Evolutionary conservation across 2,797 vertebrate genomes (phyloP), one percentile per base, ranked within the genome.

Genomic region (Salmo trutta): DNA sequence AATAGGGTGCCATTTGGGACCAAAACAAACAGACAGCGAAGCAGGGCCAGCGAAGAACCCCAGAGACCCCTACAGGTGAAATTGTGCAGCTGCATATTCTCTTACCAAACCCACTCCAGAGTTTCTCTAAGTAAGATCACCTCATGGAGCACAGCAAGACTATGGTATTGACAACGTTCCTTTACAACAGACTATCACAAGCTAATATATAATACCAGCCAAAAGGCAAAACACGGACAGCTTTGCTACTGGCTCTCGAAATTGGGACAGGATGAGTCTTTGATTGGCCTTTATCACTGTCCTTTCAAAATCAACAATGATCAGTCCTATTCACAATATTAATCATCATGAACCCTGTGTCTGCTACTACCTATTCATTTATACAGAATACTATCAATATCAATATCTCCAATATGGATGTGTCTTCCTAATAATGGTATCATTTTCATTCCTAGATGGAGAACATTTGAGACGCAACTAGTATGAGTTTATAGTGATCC

Each of bases 31-130:
- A 64, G 10, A 64, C 59, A 27, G 21, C 59, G 27, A 4, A 24
- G 59, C 59, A 64, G n/a, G 3, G 81, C 75, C 80, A 85, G 79
- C 73, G 75, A 86, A 86, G 91, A 88, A 76, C 89, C 84, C 31
- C 86, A 88, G 92, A 89, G 93, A 91, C 93, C 86, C 91, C 93
- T 94, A 87, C 85, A 90, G 94, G 91, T 81, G 76, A 83, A 75
- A 82, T 27, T 3, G 27, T 77, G 86, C 41, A 86, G 12, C 81
- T 82, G 79, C 82, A 69, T 27, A 64, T 36, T 79, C 14, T n/a
- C 53, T 72, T 73, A 27, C 64, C 29, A 17, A 56, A 29, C n/a
- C 54, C 68, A 8, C 3, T 51, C 19, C 16, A 21, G 15, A 59
- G 16, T 17, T 15, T 73, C 52, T 54, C 52, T 56, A 27, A 21